Evolutionary conservation across 2,113 vertebrate species (phyloP).

Genomic region (Malurus elegans): DNA sequence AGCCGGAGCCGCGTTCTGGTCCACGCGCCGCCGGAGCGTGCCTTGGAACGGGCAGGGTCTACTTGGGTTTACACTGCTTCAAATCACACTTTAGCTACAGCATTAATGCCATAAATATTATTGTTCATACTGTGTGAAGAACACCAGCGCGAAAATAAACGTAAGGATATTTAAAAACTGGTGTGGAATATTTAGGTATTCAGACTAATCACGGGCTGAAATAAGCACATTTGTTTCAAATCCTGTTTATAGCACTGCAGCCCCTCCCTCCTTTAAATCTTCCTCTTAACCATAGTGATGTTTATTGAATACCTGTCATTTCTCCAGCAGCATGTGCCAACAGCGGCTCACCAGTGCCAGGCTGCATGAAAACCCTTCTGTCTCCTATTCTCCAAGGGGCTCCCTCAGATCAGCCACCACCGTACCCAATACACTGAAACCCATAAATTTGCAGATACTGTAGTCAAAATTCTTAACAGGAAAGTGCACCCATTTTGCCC

Average conservation of each 20-base stretch:
- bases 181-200: slow-evolving; percentile 50
- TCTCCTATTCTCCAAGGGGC: slow-evolving; percentile 58
- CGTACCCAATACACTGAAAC: slow-evolving; percentile 60
- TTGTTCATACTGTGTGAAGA: neutral
- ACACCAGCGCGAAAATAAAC: slow-evolving; percentile 42
- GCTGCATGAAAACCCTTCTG: slow-evolving; percentile 65
- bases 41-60: neutral
- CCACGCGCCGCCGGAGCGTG: rapidly evolving
- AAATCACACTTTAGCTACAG: neutral
- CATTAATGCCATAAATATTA: neutral
- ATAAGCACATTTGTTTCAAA: slow-evolving; percentile 55
- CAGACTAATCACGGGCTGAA: slow-evolving; percentile 50
- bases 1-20: neutral
- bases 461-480: slow-evolving; percentile 61
- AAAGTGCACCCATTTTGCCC: slow-evolving; percentile 69
- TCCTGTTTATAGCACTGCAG: slow-evolving; percentile 46
- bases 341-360: slow-evolving; percentile 49
- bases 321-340: slow-evolving; percentile 61
- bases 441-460: slow-evolving; percentile 48
- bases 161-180: slow-evolving; percentile 44
- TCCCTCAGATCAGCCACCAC: slow-evolving; percentile 54
- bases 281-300: slow-evolving; percentile 53
- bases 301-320: slow-evolving; percentile 70
- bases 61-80: neutral
- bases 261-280: slow-evolving; percentile 53